A percentile compares a stretch with the other conserved stretches of the same genome.
These are phyloP conservation scores for Drosophila malerkotliana DNA, from an alignment of 1,140 invertebrate genomes.

Conservation along the genomic window DNA sequence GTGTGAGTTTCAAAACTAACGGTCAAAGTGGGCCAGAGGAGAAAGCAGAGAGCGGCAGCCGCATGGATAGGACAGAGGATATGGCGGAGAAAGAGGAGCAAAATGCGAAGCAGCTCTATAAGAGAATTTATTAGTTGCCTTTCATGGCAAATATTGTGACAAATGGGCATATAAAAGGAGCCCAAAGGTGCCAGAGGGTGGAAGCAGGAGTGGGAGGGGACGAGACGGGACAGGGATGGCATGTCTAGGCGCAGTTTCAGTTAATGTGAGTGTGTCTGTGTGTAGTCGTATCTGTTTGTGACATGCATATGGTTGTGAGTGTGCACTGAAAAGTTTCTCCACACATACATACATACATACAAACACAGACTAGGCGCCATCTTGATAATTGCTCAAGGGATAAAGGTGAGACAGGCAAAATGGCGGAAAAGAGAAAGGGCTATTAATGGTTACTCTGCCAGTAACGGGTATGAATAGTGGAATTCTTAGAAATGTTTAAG, in stretches of 20 bases:
- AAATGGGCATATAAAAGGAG: slow-evolving; percentile 69
- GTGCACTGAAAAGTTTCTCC: slow-evolving; percentile 43
- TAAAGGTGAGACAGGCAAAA: slow-evolving; percentile 8
- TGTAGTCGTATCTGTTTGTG: slow-evolving; percentile 11
- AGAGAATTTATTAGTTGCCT: slow-evolving; percentile 77
- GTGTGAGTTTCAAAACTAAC: slow-evolving; percentile 33
- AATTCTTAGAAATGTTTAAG: no score
- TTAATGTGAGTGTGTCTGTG: slow-evolving; percentile 1
- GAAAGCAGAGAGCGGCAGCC: not conserved
- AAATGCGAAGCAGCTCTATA: slow-evolving; percentile 32
- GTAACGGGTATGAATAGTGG: no score
- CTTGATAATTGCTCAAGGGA: slow-evolving; percentile 59
- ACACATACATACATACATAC: slow-evolving; percentile 13
- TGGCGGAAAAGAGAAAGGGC: not conserved
- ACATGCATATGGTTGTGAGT: slow-evolving; percentile 25
- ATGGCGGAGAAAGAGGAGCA: not conserved
- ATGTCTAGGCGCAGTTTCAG: slow-evolving; percentile 34
- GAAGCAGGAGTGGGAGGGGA: not conserved
- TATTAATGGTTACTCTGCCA: not conserved
- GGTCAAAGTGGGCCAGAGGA: slow-evolving; percentile 6
- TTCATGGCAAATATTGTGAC: slow-evolving; percentile 75
- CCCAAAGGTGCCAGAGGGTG: slow-evolving; percentile 22
- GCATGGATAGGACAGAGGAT: slow-evolving; percentile 6
- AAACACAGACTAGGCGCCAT: slow-evolving; percentile 47
- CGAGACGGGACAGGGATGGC: not conserved